phyloP scores from a whole-genome alignment of 2,888 invertebrate genomes.

The Acrobasis repandana region DNA sequence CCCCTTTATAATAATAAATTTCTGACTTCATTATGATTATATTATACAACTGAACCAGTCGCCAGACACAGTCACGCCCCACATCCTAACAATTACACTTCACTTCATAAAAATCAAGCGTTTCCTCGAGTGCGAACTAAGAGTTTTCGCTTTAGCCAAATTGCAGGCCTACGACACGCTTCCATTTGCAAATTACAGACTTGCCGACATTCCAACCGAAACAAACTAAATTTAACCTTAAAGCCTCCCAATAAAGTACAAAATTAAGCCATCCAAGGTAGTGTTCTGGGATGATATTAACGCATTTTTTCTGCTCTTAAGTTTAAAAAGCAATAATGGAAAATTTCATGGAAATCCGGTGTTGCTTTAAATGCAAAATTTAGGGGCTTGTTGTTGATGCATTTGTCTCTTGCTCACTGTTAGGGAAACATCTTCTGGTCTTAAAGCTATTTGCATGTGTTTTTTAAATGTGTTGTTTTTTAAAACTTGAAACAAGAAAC shows the following conservation, averaged over 20 bases:
- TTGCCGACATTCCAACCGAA: conserved; percentile 41
- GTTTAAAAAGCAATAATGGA: conserved; percentile 16
- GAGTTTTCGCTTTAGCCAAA: conserved; percentile 74
- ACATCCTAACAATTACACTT: conserved; percentile 15
- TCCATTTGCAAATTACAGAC: conserved; percentile 80
- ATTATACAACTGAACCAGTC: not conserved
- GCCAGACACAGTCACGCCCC: not conserved
- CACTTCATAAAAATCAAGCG: conserved; percentile 38
- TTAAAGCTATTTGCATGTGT: not conserved
- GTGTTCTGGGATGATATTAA: conserved; percentile 1
- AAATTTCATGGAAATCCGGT: conserved; percentile 15
- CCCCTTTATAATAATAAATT: too few relatives aligned
- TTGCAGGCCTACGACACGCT: conserved; percentile 73
- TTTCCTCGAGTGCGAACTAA: conserved; percentile 56
- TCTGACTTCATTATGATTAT: not conserved
- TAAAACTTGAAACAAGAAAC: too few relatives aligned
- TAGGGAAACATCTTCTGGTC: not conserved
- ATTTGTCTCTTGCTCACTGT: not conserved
- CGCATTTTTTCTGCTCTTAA: conserved; percentile 7
- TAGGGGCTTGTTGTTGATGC: not conserved
- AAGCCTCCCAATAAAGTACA: not conserved
- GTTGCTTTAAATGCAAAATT: conserved; percentile 8
- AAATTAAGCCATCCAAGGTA: not conserved
- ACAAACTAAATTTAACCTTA: conserved; percentile 18
- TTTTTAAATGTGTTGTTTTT: too few relatives aligned